Evolutionary conservation across 92 coral and sea anemone species (phyloP).

Genomic region (Phenganax subtilis): DNA sequence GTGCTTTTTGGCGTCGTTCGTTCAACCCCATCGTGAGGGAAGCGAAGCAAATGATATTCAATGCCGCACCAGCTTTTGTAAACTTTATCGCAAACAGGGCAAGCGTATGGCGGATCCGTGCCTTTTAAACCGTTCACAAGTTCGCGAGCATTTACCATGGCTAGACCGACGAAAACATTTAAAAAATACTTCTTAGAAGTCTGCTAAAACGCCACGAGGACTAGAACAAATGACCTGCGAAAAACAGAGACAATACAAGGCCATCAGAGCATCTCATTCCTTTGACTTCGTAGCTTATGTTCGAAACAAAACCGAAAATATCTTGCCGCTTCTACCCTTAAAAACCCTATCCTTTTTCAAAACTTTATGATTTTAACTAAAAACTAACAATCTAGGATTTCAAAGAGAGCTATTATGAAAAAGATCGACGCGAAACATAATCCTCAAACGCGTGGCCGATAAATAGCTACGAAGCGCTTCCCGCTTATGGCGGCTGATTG

Average conservation of each 20-base stretch:
- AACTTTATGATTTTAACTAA: not conserved
- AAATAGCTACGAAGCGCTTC: constrained; percentile 2
- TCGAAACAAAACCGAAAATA: constrained; percentile 18
- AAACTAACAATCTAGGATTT: not conserved
- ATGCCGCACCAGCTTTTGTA: constrained; percentile 99
- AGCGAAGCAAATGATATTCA: constrained; percentile 94
- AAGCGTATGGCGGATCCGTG: constrained; percentile 92
- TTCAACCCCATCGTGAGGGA: constrained; percentile 93
- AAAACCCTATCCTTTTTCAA: constrained; percentile 7
- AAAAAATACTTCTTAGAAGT: constrained; percentile 2
- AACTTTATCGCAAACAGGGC: constrained; percentile 98
- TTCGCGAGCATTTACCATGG: constrained; percentile 90
- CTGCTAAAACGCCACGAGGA: constrained; percentile 5
- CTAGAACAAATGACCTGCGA: not conserved
- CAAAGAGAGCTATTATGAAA: not conserved
- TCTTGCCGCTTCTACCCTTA: not conserved
- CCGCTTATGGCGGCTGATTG: constrained; percentile 26
- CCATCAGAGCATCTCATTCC: constrained; percentile 27
- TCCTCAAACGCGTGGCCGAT: constrained; percentile 15
- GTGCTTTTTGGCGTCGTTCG: constrained; percentile 59
- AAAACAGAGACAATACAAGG: constrained; percentile 28
- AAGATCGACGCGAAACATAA: constrained; percentile 16
- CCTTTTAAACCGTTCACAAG: constrained; percentile 91
- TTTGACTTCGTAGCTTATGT: constrained; percentile 23
- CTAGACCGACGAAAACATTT: constrained; percentile 37